Base-by-base conservation (phyloP, 2,113 vertebrate genomes). In the Emberiza fucata region DNA sequence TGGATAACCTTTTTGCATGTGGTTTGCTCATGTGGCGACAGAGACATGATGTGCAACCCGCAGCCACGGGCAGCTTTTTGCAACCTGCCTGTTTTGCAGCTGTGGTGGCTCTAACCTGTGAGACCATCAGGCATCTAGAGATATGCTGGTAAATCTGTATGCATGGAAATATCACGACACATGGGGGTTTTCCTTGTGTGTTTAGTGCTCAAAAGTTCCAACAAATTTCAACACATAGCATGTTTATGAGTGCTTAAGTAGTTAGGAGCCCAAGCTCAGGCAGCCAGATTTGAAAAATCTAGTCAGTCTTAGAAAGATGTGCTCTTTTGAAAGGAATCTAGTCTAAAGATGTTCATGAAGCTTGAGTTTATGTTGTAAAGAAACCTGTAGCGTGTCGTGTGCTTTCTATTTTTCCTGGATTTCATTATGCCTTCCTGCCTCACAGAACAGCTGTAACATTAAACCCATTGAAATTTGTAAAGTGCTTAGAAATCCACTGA, bases 401-500 rank as follows among this genome's bases (percentile, higher is more conserved):
- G 28, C 71, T 88, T 86, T 75, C 33, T 45, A 14, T 75, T 86
- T 90, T 47, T 66, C 56, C 82, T 60, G 68, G 44, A 77, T 94
- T 95, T 95, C 94, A 83, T 95, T 86, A 81, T 60, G 48, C 47
- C 79, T 94, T 86, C 75, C 68, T 86, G 81, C 90, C 88, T 96
- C 51, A 64, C 71, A 81, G 90, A 93, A 90, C 78, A 95, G 75
- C 94, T 88, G 87, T 81, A 92, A 90, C 92, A 88, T 77, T 94
- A 94, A 94, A 88, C 79, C 56, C 64, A 64, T 2, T 83, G 91
- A 86, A 95, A 93, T 90, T 59, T 90, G 71, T 90, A 68, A 96
- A 96, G 87, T 91, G 92, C 90, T 94, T 92, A 83, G 79, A 96
- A 92, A 93, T 82, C 79, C 82, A 78, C 79, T 88, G 95, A 93